Evolutionary conservation across 2,113 vertebrate species (phyloP).

Genomic region (Vulpes lagopus): DNA sequence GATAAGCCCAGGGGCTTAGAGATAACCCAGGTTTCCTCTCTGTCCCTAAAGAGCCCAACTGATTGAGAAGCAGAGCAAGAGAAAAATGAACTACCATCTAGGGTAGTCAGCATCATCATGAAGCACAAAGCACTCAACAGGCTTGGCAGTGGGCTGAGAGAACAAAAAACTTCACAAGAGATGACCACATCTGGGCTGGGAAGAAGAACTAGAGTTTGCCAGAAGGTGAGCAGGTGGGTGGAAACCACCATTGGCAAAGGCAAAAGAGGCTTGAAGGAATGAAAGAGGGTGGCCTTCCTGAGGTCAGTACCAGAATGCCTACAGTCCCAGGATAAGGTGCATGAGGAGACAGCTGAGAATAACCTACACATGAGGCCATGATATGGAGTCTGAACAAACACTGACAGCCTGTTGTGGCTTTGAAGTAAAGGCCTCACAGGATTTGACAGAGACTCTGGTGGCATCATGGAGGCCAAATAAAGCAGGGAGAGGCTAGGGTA

Average conservation of each 20-base stretch:
- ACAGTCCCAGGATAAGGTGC: neutral
- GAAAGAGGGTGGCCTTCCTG: neutral
- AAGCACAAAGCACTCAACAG: neutral
- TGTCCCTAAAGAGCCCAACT: neutral
- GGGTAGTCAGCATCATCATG: neutral
- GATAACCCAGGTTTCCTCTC: conserved; percentile 12
- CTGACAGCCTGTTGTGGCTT: neutral
- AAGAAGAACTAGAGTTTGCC: neutral
- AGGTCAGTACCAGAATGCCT: neutral
- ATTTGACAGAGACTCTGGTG: neutral
- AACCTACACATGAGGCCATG: neutral
- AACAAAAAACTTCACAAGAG: neutral
- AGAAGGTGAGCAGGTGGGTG: neutral
- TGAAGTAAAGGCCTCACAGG: neutral
- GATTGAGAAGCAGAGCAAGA: neutral
- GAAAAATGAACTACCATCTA: neutral
- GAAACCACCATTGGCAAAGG: neutral
- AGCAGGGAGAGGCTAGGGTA: neutral
- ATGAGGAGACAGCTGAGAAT: neutral
- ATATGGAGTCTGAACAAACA: conserved; percentile 9
- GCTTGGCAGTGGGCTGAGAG: neutral
- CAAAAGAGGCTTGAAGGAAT: neutral
- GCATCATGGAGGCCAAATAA: neutral
- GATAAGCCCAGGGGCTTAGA: neutral
- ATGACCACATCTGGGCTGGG: neutral